Conservation (phyloP, 2,888 invertebrate species). For the Temnothorax ravouxi region DNA sequence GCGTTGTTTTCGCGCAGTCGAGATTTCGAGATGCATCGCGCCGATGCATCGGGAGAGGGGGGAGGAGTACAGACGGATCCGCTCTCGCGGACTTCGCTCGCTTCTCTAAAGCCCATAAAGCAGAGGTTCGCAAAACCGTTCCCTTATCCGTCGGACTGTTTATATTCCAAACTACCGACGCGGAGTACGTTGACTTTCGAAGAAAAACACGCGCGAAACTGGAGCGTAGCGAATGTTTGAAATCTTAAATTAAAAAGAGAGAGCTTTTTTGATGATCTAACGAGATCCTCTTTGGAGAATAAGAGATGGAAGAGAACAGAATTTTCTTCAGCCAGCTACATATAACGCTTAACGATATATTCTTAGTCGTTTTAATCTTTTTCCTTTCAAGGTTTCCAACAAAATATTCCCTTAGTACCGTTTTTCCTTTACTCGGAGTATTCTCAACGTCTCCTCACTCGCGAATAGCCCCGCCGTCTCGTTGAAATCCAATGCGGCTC, state of each 20-base stretch:
- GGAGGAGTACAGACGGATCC: background rate
- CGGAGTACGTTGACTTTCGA: background rate
- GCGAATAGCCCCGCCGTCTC: conserved; percentile 36
- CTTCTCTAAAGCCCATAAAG: background rate
- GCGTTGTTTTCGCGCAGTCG: conserved; percentile 41
- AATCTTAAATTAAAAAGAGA: background rate
- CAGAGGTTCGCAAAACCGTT: background rate
- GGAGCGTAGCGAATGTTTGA: background rate
- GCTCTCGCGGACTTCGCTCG: background rate
- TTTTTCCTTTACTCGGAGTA: conserved; percentile 13
- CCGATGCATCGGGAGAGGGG: too few species aligned
- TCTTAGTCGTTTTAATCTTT: background rate
- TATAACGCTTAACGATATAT: conserved; percentile 27
- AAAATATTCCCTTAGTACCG: conserved; percentile 25
- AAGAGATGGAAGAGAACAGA: background rate
- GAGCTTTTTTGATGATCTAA: background rate
- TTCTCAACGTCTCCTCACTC: conserved; percentile 41
- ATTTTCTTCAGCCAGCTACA: background rate
- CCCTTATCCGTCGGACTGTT: background rate
- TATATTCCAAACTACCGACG: background rate
- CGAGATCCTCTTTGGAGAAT: background rate
- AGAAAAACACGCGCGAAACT: background rate
- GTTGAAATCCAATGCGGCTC: conserved; percentile 48
- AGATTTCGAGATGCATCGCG: conserved; percentile 2
- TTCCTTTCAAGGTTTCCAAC: background rate